Evolutionary conservation across 2,797 vertebrate genomes (phyloP), one percentile per base, ranked within the genome.

Genomic region (Arrhamphus sclerolepis): DNA sequence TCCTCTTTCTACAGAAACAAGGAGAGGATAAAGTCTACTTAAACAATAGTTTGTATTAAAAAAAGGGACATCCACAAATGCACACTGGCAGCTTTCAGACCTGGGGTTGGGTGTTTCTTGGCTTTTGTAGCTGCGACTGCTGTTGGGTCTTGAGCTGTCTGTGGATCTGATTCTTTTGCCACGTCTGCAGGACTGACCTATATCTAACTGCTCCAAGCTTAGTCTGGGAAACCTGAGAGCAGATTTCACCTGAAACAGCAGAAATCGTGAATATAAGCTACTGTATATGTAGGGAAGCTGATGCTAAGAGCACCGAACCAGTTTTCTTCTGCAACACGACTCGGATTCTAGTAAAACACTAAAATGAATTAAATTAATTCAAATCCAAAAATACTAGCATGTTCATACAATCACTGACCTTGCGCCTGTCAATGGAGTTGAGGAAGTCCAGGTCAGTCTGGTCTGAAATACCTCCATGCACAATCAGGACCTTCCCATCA

Each of bases 401-500:
- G 14, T 48, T 4, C 5, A 8, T 34, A 9, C 13, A 31, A 42
- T 7, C 38, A 7, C 92, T 91, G 80, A 98, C 97, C 93, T 95
- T 97, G 82, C 92, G 92, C 72, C 98, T 93, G 40, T 96, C 90
- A 70, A 98, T 67, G 2, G 80, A 82, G 62, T 80, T 89, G 63
- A 99, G 93, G 60, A 94, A 90, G 80, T 94, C 90, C 81, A 99
- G 82, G 75, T 99, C 94, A 0, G 96, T 99, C 63, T 93, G 92
- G 66, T 97, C 94, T 3, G 97, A 96, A 81, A 99, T 96, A 1
- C 98, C 97, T 42, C 97, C 98, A 0, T 99, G 98, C 48, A 98
- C 88, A 0, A 99, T 90, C 41, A 99, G 93, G 55, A 98, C 91
- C 90, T 97, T 96, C 66, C 91, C 90, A 20, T 99, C 95, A 67